Evolutionary conservation across 1,140 invertebrate genomes (phyloP).

Genomic region (Bombus sylvicola): DNA sequence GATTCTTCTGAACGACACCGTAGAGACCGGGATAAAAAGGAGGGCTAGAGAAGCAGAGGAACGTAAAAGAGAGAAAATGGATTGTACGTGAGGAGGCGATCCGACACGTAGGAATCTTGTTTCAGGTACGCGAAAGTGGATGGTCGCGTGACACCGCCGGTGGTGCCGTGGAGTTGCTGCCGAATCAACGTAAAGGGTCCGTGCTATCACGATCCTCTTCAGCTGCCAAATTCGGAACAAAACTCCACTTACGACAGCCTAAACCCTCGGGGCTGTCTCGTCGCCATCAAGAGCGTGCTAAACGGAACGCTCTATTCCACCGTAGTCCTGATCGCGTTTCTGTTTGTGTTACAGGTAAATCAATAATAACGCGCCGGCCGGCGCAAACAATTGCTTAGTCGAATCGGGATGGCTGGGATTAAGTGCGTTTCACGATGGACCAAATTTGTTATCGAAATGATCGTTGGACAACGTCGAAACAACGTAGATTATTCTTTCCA

Average conservation of each 20-base stretch:
- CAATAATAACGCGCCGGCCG: slow-evolving; percentile 22
- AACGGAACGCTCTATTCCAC: slow-evolving; percentile 60
- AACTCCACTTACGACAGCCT: slow-evolving; percentile 67
- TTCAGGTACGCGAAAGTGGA: slow-evolving; percentile 59
- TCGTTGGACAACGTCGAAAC: not conserved
- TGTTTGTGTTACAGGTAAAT: slow-evolving; percentile 60
- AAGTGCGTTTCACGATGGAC: too few relatives aligned
- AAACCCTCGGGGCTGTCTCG: slow-evolving; percentile 58
- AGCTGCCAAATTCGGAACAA: slow-evolving; percentile 64
- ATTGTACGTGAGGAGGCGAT: slow-evolving; percentile 44
- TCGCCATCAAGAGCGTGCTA: slow-evolving; percentile 51
- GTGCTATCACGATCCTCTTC: slow-evolving; percentile 65
- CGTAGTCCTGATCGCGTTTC: slow-evolving; percentile 52
- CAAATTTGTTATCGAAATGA: not conserved
- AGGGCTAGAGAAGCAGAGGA: too few relatives aligned
- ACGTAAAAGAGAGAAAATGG: not conserved
- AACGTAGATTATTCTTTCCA: not conserved
- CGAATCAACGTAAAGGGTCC: slow-evolving; percentile 62
- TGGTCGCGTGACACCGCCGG: slow-evolving; percentile 62
- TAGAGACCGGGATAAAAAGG: not conserved
- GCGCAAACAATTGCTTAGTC: not conserved
- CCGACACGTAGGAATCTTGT: slow-evolving; percentile 49
- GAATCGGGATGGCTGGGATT: not conserved
- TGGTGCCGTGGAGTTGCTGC: slow-evolving; percentile 60
- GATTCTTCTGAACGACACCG: not conserved